A percentile compares a stretch with the other conserved stretches of the same genome.
Conservation (phyloP, 2,113 vertebrate species). For the Ploceus nigricollis region DNA sequence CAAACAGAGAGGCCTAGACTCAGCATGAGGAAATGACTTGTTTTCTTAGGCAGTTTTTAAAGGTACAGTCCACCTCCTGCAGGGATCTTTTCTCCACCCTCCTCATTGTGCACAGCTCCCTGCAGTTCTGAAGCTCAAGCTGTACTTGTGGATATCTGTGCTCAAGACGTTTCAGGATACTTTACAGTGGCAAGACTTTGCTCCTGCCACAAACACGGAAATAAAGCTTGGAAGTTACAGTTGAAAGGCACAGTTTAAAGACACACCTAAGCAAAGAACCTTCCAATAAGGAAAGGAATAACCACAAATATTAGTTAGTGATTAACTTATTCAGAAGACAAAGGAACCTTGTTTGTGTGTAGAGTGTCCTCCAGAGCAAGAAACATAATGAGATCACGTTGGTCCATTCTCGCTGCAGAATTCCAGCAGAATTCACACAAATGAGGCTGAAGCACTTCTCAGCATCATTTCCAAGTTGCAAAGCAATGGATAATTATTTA, state of each 20-base stretch:
- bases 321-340: background rate
- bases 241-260: background rate
- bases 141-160: too few species aligned
- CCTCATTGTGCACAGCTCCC: background rate
- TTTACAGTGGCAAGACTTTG: background rate
- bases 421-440: background rate
- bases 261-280: background rate
- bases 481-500: background rate
- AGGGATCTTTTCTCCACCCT: background rate
- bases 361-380: background rate
- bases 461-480: background rate
- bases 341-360: background rate
- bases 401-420: background rate
- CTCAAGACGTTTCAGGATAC: background rate
- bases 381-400: fast-evolving
- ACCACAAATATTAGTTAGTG: background rate
- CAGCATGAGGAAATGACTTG: background rate
- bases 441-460: background rate
- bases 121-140: background rate
- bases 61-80: background rate
- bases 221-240: background rate
- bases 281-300: background rate
- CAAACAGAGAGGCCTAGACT: background rate
- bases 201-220: background rate
- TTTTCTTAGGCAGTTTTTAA: background rate